Evolutionary conservation across 2,113 vertebrate species (phyloP).

Genomic region (Platichthys stellatus): DNA sequence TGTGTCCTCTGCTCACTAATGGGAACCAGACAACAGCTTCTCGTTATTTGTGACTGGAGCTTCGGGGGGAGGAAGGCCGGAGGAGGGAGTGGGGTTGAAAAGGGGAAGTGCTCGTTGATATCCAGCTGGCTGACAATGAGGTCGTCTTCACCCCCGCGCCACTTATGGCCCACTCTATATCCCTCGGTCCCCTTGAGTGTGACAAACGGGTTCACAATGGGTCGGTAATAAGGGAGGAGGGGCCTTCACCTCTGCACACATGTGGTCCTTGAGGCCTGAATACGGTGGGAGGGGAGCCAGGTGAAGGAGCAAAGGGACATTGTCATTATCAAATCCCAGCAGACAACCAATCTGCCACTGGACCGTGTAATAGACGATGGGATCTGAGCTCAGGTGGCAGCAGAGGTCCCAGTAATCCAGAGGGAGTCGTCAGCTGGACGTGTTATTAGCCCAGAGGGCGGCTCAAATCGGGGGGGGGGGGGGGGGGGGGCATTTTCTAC

Average conservation of each 20-base stretch:
- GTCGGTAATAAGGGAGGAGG: constrained; percentile 65
- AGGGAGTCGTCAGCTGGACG: constrained; percentile 17
- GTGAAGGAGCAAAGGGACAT: constrained; percentile 18
- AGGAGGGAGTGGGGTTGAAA: not conserved
- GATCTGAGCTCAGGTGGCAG: constrained; percentile 39
- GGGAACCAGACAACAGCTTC: constrained; percentile 53
- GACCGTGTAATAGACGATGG: constrained; percentile 41
- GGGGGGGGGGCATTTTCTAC: too few relatives aligned
- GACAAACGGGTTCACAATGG: constrained; percentile 66
- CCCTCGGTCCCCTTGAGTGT: constrained; percentile 51
- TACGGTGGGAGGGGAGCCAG: constrained; percentile 28
- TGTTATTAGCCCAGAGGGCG: not conserved
- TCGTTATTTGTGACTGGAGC: constrained; percentile 34
- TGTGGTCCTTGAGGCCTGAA: constrained; percentile 16
- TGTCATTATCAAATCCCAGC: constrained; percentile 22
- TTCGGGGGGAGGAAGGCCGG: not conserved
- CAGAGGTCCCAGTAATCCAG: constrained; percentile 9
- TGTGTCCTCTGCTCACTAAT: constrained; percentile 39
- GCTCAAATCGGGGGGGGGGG: too few relatives aligned
- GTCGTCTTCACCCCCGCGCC: constrained; percentile 45
- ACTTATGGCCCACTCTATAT: constrained; percentile 26
- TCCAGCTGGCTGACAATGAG: constrained; percentile 75
- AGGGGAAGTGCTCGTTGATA: not conserved
- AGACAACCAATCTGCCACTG: constrained; percentile 2
- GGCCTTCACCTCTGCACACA: constrained; percentile 31